Percentiles rank a stretch among this genome's conserved stretches.
phyloP scores from a whole-genome alignment of 2,888 invertebrate species.

The Hofmannophila pseudospretella region DNA sequence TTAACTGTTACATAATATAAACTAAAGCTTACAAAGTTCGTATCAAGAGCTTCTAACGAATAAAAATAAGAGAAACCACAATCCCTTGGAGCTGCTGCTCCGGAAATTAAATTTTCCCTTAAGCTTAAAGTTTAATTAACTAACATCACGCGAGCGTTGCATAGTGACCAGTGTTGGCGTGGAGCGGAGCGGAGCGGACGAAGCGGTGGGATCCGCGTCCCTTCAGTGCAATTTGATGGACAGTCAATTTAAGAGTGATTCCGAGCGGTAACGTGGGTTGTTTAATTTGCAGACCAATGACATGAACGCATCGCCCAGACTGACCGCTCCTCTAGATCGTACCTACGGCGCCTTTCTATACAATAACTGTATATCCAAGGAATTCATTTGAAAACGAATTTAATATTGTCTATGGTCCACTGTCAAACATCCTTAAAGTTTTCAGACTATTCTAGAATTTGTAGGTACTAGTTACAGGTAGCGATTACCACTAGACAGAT shows the following conservation, averaged over 20 bases:
- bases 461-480: no score
- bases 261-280: slow-evolving; percentile 28
- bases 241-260: slow-evolving; percentile 47
- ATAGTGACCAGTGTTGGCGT: slow-evolving; percentile 19
- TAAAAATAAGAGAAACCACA: slow-evolving; percentile 51
- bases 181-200: slow-evolving; percentile 6
- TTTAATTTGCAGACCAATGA: slow-evolving; percentile 29
- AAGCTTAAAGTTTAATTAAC: slow-evolving; percentile 69
- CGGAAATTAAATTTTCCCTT: slow-evolving; percentile 70
- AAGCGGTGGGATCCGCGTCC: slow-evolving; percentile 17
- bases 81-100: slow-evolving; percentile 42
- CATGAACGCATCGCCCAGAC: not conserved
- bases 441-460: no score
- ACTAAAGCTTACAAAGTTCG: not conserved
- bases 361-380: no score
- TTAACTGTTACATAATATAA: not conserved
- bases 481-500: no score
- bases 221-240: slow-evolving; percentile 43
- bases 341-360: no score
- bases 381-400: no score
- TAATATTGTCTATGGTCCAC: no score
- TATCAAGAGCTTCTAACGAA: slow-evolving; percentile 23
- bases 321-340: slow-evolving; percentile 1
- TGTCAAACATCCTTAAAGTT: no score
- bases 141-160: slow-evolving; percentile 53